These are phyloP conservation scores for Temnothorax longispinosus DNA, from an alignment of 1,140 invertebrate species.

Conservation along the genomic window DNA sequence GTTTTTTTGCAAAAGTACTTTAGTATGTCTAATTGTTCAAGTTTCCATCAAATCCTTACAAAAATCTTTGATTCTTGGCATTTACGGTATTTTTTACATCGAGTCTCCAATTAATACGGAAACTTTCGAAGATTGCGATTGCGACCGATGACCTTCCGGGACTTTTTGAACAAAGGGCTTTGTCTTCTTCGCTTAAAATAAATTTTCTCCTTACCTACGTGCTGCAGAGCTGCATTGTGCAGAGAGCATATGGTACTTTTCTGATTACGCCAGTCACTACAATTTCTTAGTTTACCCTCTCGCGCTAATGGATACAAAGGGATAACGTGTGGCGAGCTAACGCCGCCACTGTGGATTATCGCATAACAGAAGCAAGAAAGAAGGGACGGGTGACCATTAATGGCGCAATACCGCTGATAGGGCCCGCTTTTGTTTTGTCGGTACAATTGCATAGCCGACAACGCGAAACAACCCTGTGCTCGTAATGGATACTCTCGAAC, in stretches of 20 bases:
- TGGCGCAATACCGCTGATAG: slow-evolving; percentile 69
- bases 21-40: neutral
- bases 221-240: neutral
- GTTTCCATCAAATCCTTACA: neutral
- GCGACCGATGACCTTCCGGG: neutral
- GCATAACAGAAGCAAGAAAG: slow-evolving; percentile 73
- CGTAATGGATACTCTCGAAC: slow-evolving; percentile 67
- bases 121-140: neutral
- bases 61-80: neutral
- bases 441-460: slow-evolving; percentile 68
- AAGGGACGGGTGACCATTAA: slow-evolving; percentile 68
- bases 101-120: neutral
- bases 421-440: slow-evolving; percentile 73
- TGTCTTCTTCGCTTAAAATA: slow-evolving; percentile 53
- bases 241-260: slow-evolving; percentile 60
- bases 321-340: slow-evolving; percentile 53
- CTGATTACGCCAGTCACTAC: slow-evolving; percentile 62
- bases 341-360: slow-evolving; percentile 69
- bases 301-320: slow-evolving; percentile 69
- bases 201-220: slow-evolving; percentile 58
- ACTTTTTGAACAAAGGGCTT: slow-evolving; percentile 65
- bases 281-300: slow-evolving; percentile 69
- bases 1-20: neutral
- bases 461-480: slow-evolving; percentile 50
- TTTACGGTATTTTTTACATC: neutral